A percentile compares a stretch with the other conserved stretches of the same genome.
Evolutionary conservation across 2,888 invertebrate species (phyloP).

Genomic region (Branchellion lobata): DNA sequence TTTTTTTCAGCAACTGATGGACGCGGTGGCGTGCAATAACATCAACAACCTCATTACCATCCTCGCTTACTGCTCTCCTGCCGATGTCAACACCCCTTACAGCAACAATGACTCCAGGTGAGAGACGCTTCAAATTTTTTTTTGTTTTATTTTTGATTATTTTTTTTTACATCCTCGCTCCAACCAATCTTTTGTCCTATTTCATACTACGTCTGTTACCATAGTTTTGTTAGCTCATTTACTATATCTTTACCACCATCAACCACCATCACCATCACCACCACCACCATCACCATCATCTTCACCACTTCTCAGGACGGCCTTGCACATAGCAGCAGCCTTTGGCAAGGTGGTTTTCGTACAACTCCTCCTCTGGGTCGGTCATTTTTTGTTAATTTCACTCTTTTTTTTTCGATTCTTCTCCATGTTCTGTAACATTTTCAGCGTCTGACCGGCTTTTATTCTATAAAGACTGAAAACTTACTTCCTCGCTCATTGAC

Average conservation of each 20-base stretch:
- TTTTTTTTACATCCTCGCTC: neutral
- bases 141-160: neutral
- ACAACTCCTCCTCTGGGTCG: constrained; percentile 90
- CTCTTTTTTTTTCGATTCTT: neutral
- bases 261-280: too few relatives aligned
- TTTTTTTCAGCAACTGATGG: constrained; percentile 65
- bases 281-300: constrained; percentile 72
- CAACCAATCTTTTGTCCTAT: too few relatives aligned
- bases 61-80: constrained; percentile 64
- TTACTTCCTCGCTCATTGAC: neutral
- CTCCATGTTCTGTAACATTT: too few relatives aligned
- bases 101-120: constrained; percentile 69
- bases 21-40: constrained; percentile 62
- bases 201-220: too few relatives aligned
- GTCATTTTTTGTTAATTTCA: constrained; percentile 53
- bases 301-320: constrained; percentile 69
- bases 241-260: too few relatives aligned
- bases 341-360: constrained; percentile 79
- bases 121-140: neutral
- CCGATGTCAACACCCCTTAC: constrained; percentile 76
- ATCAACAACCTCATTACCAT: constrained; percentile 65
- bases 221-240: too few relatives aligned
- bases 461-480: neutral
- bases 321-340: constrained; percentile 84
- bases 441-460: too few relatives aligned